Percentiles rank a stretch among this genome's conserved stretches.
phyloP scores from a whole-genome alignment of 2,888 invertebrate species.

The Drosophila mettleri region DNA sequence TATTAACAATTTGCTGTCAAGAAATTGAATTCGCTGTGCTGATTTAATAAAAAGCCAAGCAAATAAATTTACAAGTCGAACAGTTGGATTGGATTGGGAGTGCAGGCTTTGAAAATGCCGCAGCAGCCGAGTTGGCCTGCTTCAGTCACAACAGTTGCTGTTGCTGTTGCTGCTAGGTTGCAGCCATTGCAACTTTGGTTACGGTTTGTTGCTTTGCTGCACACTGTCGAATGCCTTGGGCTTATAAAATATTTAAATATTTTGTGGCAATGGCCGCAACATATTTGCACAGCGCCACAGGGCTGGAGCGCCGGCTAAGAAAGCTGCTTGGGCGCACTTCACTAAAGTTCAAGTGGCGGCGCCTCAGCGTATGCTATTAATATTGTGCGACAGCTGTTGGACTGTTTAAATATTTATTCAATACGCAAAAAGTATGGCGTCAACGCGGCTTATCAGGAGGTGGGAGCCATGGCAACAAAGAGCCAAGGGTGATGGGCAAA shows the following conservation, averaged over 20 bases:
- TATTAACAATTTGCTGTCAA: slow-evolving; percentile 1
- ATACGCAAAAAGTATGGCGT: slow-evolving; percentile 69
- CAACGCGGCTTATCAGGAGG: slow-evolving; percentile 43
- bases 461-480: background rate
- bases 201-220: slow-evolving; percentile 60
- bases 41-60: slow-evolving; percentile 7
- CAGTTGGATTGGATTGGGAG: slow-evolving; percentile 37
- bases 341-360: slow-evolving; percentile 47
- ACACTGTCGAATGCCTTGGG: slow-evolving; percentile 65
- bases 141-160: slow-evolving; percentile 6
- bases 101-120: slow-evolving; percentile 55
- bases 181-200: slow-evolving; percentile 62
- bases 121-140: slow-evolving; percentile 34
- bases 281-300: slow-evolving; percentile 64
- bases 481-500: slow-evolving; percentile 34
- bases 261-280: slow-evolving; percentile 68
- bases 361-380: slow-evolving; percentile 71
- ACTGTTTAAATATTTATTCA: slow-evolving; percentile 77
- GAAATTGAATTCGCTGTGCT: slow-evolving; percentile 1
- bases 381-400: slow-evolving; percentile 76
- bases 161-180: slow-evolving; percentile 26
- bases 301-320: slow-evolving; percentile 6
- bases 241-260: slow-evolving; percentile 79
- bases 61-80: slow-evolving; percentile 11
- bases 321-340: slow-evolving; percentile 7